phyloP scores from a whole-genome alignment of 2,113 vertebrate species.

The Hirundichthys speculiger region DNA sequence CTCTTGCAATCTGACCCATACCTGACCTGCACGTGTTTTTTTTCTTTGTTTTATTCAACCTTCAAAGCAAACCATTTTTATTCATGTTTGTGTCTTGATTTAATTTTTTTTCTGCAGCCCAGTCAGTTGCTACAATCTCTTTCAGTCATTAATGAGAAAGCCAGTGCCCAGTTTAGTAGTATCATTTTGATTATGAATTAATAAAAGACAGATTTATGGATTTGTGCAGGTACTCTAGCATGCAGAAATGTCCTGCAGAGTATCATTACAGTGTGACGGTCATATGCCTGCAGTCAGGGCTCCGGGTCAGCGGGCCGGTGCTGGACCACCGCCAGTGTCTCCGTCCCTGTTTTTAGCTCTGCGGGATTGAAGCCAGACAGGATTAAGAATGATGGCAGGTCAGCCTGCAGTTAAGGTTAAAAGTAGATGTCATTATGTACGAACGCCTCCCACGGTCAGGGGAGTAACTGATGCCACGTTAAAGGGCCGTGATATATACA shows the following conservation, averaged over 20 bases:
- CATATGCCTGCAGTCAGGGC: background rate
- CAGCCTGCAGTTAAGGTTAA: conserved; percentile 9
- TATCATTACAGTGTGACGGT: background rate
- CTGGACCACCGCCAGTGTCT: conserved; percentile 24
- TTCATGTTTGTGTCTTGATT: no score
- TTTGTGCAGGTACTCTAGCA: no score
- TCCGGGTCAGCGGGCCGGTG: conserved; percentile 14
- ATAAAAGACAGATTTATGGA: no score
- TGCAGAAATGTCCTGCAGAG: background rate
- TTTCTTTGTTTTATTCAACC: no score
- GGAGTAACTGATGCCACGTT: fast-evolving
- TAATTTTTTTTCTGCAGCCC: no score
- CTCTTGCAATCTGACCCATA: no score
- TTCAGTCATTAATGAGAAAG: no score
- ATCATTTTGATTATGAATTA: no score
- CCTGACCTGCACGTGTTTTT: no score
- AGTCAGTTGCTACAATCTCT: no score
- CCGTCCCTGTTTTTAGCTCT: conserved; percentile 35
- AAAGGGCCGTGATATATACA: background rate
- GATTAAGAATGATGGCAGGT: conserved; percentile 49
- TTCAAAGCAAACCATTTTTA: no score
- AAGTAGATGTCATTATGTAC: conserved; percentile 23
- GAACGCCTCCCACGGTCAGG: background rate
- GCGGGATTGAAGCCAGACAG: conserved; percentile 9
- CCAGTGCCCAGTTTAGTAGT: no score